Evolutionary conservation across 1,140 invertebrate species (phyloP).

Genomic region (Cydia amplana): DNA sequence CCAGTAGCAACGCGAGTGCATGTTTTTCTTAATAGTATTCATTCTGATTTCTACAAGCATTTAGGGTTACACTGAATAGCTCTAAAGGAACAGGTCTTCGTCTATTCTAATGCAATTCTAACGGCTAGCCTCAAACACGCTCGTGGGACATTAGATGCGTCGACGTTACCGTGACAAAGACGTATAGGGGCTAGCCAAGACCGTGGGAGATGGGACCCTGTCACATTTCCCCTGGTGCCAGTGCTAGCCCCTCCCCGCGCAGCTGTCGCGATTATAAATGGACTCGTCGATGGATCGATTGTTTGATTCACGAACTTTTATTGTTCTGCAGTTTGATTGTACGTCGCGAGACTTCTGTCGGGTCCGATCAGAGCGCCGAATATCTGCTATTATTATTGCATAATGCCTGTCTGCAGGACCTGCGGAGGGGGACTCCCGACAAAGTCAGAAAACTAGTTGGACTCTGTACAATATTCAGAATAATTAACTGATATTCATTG

Average conservation of each 20-base stretch:
- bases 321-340: constrained; percentile 64
- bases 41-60: constrained; percentile 10
- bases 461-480: neutral
- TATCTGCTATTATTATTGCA: constrained; percentile 50
- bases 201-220: constrained; percentile 63
- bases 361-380: constrained; percentile 39
- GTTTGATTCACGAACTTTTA: constrained; percentile 60
- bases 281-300: constrained; percentile 64
- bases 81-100: constrained; percentile 29
- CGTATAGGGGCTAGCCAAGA: constrained; percentile 42
- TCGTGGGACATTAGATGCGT: constrained; percentile 28
- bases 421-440: constrained; percentile 7
- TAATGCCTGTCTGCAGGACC: constrained; percentile 30
- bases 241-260: constrained; percentile 47
- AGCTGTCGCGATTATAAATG: constrained; percentile 67
- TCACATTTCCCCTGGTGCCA: constrained; percentile 41
- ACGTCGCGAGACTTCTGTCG: constrained; percentile 50
- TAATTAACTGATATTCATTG: constrained; percentile 16
- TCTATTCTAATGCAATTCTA: constrained; percentile 38
- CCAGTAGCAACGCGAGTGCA: neutral
- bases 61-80: constrained; percentile 30
- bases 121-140: constrained; percentile 12
- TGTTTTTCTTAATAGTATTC: neutral
- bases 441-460: neutral
- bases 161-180: constrained; percentile 39